Base-by-base conservation (phyloP, 35 echinoderm and acorn worm genomes). In the Amphiura filiformis region DNA sequence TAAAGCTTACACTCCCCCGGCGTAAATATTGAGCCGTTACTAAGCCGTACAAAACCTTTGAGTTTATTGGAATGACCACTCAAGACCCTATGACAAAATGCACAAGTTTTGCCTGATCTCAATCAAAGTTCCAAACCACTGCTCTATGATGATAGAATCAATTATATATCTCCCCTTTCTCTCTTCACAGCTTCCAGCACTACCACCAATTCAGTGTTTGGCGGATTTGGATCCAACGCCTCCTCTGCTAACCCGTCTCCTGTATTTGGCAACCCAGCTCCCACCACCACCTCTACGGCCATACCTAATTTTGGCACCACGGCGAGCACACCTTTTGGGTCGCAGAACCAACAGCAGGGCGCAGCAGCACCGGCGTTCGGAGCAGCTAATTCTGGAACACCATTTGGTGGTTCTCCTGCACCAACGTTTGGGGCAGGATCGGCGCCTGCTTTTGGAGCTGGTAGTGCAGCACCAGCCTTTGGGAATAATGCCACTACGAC, bases 391-490 rank as follows among this genome's bases (percentile, higher is more conserved):
- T 40, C 31, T 18, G 20, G 41, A 13, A 80, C 38, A 9, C 37
- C 39, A 18, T 64, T 80, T 56, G 77, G 83, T 34, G 64, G 83
- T 34, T 17, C 75, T 28, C 32, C 83, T 14, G 84, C 86, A 36
- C 86, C 86, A 56, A 77, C 86, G 22, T 85, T 85, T 36, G 49
- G 83, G 23, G 35, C 83, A 32, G 31, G 22, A 23, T 85, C 83
- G 12, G 52, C 83, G 35, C 83, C 83, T 1, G 64, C 83, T 22
- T 88, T 88, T 88, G 86, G 86, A 17, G 76, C 86, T 0, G 39
- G 39, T 1, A 56, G 20, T 37, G 31, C 76, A 1, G 15, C 65
- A 38, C 30, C 82, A 0, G 34, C 64, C 15, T 88, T 88, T 61
- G 76, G 86, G 12, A 32, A 37, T 34, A 77, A 40, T 0, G 31